Conservation (phyloP, 1,140 invertebrate genomes). For the Pseudomyrmex gracilis region DNA sequence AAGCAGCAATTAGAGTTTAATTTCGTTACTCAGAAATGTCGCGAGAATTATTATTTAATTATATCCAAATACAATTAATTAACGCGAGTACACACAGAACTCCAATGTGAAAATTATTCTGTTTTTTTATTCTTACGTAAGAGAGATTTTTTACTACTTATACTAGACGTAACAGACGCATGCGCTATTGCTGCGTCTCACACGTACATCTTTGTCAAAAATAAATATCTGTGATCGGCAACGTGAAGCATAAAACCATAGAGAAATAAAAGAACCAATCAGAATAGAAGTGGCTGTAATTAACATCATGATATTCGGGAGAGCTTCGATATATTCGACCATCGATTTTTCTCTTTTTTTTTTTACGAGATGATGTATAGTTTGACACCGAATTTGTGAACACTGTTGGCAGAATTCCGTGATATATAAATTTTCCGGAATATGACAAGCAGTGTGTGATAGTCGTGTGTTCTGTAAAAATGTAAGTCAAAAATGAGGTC, state of each 20-base stretch:
- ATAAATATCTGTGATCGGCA: background rate
- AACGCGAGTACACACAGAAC: background rate
- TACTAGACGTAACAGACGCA: too few relatives aligned
- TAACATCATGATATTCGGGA: too few relatives aligned
- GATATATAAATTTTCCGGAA: background rate
- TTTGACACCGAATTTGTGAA: background rate
- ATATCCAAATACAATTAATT: background rate
- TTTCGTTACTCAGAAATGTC: constrained; percentile 2
- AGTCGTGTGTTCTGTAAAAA: constrained; percentile 15
- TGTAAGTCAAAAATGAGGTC: constrained; percentile 7
- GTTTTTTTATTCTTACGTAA: background rate
- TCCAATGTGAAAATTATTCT: background rate
- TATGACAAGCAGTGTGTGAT: background rate
- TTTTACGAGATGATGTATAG: too few relatives aligned
- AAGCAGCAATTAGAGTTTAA: background rate
- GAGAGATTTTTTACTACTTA: too few relatives aligned
- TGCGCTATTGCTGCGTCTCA: too few relatives aligned
- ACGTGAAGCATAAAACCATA: background rate
- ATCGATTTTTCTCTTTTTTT: too few relatives aligned
- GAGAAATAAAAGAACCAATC: background rate
- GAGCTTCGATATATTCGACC: too few relatives aligned
- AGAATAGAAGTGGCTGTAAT: too few relatives aligned
- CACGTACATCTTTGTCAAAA: too few relatives aligned
- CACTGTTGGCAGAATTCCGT: background rate
- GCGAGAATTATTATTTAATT: background rate